phyloP scores from a whole-genome alignment of 37 sponge, comb jelly and placozoan species.

The Spongilla lacustris region DNA sequence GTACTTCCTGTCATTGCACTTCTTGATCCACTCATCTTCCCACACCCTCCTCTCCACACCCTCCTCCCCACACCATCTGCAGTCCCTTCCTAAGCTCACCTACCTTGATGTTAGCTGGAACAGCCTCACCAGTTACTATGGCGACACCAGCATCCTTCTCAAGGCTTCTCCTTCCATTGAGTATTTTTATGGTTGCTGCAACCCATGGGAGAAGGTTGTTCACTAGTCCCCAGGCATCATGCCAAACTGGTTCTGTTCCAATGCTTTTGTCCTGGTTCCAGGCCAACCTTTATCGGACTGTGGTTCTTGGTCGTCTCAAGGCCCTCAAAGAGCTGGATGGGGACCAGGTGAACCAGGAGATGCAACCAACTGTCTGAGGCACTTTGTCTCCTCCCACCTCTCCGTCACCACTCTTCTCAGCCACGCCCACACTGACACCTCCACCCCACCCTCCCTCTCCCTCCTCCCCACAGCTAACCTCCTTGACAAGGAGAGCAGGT shows the following conservation, averaged over 20 bases:
- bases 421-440: slow-evolving; percentile 28
- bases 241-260: not conserved
- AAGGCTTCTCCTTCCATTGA: slow-evolving; percentile 70
- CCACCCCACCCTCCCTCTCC: slow-evolving; percentile 43
- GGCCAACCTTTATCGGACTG: slow-evolving; percentile 6
- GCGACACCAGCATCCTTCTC: slow-evolving; percentile 46
- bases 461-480: slow-evolving; percentile 61
- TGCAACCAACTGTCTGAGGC: slow-evolving; percentile 6
- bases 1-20: not conserved
- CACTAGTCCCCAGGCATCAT: not conserved
- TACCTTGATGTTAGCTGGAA: slow-evolving; percentile 90
- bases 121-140: slow-evolving; percentile 36
- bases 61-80: not conserved
- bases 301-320: slow-evolving; percentile 59
- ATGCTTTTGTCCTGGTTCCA: not conserved
- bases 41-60: not conserved
- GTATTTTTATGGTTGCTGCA: slow-evolving; percentile 66
- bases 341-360: slow-evolving; percentile 54
- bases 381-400: slow-evolving; percentile 57
- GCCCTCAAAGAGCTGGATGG: slow-evolving; percentile 42
- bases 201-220: slow-evolving; percentile 80
- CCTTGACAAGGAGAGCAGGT: slow-evolving; percentile 44
- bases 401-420: slow-evolving; percentile 66
- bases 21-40: not conserved
- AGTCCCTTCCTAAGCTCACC: slow-evolving; percentile 74